Evolutionary conservation across 92 coral and sea anemone species (phyloP).

Genomic region (Porites evermanni): DNA sequence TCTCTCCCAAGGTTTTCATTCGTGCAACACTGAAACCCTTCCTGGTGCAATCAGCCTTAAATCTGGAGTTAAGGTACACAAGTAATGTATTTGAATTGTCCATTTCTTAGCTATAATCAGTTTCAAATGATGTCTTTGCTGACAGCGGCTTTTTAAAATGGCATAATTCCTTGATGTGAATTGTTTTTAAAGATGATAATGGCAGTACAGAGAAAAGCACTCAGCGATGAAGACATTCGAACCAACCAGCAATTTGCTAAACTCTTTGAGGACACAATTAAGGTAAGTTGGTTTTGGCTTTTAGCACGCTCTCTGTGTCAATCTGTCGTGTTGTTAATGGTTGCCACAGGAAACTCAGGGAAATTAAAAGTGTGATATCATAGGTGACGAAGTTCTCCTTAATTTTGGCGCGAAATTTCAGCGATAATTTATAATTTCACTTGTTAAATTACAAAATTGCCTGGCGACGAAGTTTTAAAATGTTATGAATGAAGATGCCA

Average conservation of each 20-base stretch:
- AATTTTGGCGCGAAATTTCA: no score
- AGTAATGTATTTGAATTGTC: no score
- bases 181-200: constrained; percentile 79
- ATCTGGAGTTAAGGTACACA: constrained; percentile 86
- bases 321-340: background rate
- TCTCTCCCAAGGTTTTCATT: constrained; percentile 77
- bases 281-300: constrained; percentile 45
- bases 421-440: no score
- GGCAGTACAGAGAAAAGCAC: constrained; percentile 90
- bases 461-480: no score
- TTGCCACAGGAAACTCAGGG: background rate
- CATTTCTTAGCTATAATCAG: no score
- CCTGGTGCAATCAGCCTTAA: constrained; percentile 81
- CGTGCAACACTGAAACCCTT: constrained; percentile 88
- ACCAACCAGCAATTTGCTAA: constrained; percentile 90
- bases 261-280: constrained; percentile 92
- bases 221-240: constrained; percentile 88
- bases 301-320: no score
- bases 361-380: no score
- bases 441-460: no score
- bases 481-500: no score
- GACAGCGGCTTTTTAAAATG: no score
- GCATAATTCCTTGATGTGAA: background rate
- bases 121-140: no score
- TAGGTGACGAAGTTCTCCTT: no score